A percentile compares a stretch with the other conserved stretches of the same genome.
These are phyloP conservation scores for Volucella bombylans DNA, from an alignment of 2,888 invertebrate genomes.

Conservation along the genomic window DNA sequence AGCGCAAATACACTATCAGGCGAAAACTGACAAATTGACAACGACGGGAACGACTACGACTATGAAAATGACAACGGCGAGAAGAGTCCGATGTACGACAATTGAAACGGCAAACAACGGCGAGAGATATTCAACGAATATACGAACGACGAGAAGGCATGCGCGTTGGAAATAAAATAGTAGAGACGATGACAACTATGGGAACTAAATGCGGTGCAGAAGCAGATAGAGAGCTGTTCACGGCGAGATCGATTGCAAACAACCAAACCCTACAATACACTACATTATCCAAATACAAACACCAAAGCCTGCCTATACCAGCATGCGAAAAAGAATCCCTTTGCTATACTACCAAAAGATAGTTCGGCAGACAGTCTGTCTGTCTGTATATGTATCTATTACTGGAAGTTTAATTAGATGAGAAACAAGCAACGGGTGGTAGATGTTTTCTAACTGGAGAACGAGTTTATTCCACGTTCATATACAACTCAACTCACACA, in stretches of 20 bases:
- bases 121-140: slow-evolving; percentile 21
- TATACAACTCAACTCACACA: slow-evolving; percentile 4
- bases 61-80: slow-evolving; percentile 52
- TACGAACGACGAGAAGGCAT: slow-evolving; percentile 42
- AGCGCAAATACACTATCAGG: slow-evolving; percentile 31
- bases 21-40: slow-evolving; percentile 67
- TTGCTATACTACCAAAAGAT: slow-evolving; percentile 39
- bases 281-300: not conserved
- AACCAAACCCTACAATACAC: slow-evolving; percentile 15
- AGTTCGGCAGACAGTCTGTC: slow-evolving; percentile 2
- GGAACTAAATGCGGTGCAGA: slow-evolving; percentile 63
- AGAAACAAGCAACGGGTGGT: slow-evolving; percentile 20
- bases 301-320: too few relatives aligned
- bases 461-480: slow-evolving; percentile 43
- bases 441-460: slow-evolving; percentile 61
- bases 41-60: slow-evolving; percentile 63
- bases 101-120: not conserved
- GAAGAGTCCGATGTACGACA: slow-evolving; percentile 18
- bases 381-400: slow-evolving; percentile 57
- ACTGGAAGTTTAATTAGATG: slow-evolving; percentile 27
- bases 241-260: slow-evolving; percentile 62
- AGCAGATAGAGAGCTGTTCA: slow-evolving; percentile 37
- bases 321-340: too few relatives aligned
- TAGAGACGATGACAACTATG: slow-evolving; percentile 51
- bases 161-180: slow-evolving; percentile 54